phyloP scores from a whole-genome alignment of 2,888 invertebrate genomes.

The Diachrysia chrysitis region DNA sequence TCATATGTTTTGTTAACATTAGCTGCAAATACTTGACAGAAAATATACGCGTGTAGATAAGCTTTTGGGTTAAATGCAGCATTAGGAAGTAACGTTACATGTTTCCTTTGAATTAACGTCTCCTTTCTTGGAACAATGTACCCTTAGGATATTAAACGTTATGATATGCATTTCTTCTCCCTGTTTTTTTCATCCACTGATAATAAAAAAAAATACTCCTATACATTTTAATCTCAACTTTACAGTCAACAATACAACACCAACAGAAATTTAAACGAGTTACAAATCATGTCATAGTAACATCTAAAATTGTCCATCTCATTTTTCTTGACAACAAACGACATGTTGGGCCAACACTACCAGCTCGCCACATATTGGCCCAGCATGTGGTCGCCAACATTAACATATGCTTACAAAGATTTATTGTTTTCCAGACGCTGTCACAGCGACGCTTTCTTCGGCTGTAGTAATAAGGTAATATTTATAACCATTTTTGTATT shows the following conservation, averaged over 20 bases:
- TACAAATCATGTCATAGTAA: background rate
- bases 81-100: background rate
- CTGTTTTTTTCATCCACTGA: background rate
- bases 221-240: background rate
- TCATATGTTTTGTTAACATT: too few species aligned
- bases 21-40: too few species aligned
- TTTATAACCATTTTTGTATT: constrained; percentile 44
- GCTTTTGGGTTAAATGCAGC: background rate
- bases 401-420: constrained; percentile 55
- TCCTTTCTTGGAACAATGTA: background rate
- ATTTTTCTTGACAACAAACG: constrained; percentile 9
- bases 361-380: constrained; percentile 34
- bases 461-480: constrained; percentile 45
- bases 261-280: background rate
- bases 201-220: background rate
- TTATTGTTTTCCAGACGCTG: constrained; percentile 57
- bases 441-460: constrained; percentile 40
- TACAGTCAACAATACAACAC: background rate
- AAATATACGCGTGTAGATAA: too few species aligned
- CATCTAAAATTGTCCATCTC: constrained; percentile 13
- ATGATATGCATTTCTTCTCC: background rate
- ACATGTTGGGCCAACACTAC: constrained; percentile 39
- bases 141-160: background rate
- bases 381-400: constrained; percentile 57
- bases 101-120: background rate